Evolutionary conservation across 2,113 vertebrate species (phyloP).

Genomic region (Chloebia gouldiae): DNA sequence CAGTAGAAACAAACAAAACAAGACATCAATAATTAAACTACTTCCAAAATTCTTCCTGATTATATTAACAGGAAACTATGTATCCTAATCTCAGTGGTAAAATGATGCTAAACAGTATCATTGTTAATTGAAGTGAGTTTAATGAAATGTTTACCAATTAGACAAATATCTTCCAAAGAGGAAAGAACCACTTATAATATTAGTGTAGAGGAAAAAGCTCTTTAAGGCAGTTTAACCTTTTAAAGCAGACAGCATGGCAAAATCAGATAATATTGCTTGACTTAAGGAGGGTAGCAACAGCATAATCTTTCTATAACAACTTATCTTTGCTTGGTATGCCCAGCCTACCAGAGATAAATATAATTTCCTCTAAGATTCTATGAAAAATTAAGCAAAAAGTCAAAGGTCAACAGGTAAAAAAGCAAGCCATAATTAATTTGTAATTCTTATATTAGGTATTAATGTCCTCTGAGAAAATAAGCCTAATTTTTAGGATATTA

Average conservation of each 20-base stretch:
- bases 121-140: neutral
- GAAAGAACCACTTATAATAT: fast-evolving
- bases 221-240: neutral
- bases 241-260: neutral
- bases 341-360: neutral
- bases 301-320: neutral
- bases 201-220: neutral
- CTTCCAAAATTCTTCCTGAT: neutral
- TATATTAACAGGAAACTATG: neutral
- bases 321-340: neutral
- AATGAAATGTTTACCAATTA: neutral
- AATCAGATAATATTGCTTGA: neutral
- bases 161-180: neutral
- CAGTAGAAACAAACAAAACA: neutral
- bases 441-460: neutral
- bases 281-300: neutral
- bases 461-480: neutral
- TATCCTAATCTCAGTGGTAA: neutral
- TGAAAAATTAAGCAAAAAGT: neutral
- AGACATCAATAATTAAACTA: neutral
- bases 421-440: neutral
- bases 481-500: neutral
- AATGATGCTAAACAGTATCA: neutral
- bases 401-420: neutral
- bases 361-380: neutral